These are phyloP conservation scores for Hydrozoanthus tunicans DNA, from an alignment of 64 coral and sea anemone genomes.

Conservation along the genomic window DNA sequence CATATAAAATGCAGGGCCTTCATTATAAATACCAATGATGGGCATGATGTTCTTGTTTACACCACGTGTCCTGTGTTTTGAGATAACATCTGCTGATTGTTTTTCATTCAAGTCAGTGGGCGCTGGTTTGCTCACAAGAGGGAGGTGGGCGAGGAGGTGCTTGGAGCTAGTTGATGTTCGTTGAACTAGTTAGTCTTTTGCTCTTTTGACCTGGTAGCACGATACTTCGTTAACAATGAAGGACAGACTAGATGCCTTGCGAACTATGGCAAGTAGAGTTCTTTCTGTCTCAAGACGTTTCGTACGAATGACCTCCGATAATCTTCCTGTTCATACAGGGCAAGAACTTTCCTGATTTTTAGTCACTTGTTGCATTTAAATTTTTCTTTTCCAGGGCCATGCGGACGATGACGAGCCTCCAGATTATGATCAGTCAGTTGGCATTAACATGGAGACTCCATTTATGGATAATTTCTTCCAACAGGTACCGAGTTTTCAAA, in stretches of 20 bases:
- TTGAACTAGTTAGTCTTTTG: background rate
- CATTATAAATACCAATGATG: too few species aligned
- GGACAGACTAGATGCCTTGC: conserved; percentile 59
- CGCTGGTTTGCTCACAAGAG: background rate
- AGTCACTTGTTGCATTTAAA: too few species aligned
- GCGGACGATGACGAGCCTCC: conserved; percentile 51
- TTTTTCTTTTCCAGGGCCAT: conserved; percentile 15
- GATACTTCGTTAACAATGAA: conserved; percentile 33
- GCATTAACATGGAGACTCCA: conserved; percentile 45
- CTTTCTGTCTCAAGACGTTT: background rate
- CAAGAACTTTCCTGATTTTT: background rate
- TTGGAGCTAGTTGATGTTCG: background rate
- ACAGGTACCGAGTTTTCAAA: conserved; percentile 31
- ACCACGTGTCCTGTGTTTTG: background rate
- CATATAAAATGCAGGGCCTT: too few species aligned
- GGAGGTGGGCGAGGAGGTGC: background rate
- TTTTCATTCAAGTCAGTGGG: background rate
- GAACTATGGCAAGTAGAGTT: conserved; percentile 42
- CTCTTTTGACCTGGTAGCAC: background rate
- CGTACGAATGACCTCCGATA: too few species aligned
- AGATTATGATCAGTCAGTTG: conserved; percentile 40
- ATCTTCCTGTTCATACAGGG: background rate
- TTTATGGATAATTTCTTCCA: conserved; percentile 60
- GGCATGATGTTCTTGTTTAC: background rate
- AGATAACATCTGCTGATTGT: background rate